A percentile compares a stretch with the other conserved stretches of the same genome.
Evolutionary conservation across 2,797 vertebrate species (phyloP).

Genomic region (Hydrolagus colliei): DNA sequence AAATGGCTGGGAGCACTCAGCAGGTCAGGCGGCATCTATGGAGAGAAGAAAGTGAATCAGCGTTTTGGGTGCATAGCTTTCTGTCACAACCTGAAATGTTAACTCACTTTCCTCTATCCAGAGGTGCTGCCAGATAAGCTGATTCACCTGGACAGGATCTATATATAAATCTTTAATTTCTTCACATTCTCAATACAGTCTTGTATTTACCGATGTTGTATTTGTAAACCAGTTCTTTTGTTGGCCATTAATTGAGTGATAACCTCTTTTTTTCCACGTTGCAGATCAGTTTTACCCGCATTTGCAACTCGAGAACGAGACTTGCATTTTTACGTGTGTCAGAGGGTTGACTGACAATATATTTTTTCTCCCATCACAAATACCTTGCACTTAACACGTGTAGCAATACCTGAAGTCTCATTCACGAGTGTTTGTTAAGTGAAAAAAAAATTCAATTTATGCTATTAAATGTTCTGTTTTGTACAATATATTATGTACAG

Average conservation of each 20-base stretch:
- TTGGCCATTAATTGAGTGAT: slow-evolving; percentile 51
- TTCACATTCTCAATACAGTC: background rate
- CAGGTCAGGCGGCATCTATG: too few relatives aligned
- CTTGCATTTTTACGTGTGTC: slow-evolving; percentile 67
- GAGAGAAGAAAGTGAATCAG: too few relatives aligned
- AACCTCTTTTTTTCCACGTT: slow-evolving; percentile 44
- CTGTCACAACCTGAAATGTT: too few relatives aligned
- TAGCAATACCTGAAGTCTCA: slow-evolving; percentile 74
- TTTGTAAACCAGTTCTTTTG: slow-evolving; percentile 33
- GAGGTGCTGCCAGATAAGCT: background rate
- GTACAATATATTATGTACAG: slow-evolving; percentile 91
- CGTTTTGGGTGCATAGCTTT: too few relatives aligned
- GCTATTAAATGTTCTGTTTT: slow-evolving; percentile 80
- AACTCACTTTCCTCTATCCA: too few relatives aligned
- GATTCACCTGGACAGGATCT: background rate
- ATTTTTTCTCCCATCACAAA: slow-evolving; percentile 68
- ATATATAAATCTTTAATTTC: background rate
- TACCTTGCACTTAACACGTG: slow-evolving; percentile 79
- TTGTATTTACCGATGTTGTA: background rate
- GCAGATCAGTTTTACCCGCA: slow-evolving; percentile 41
- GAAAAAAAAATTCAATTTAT: slow-evolving; percentile 59
- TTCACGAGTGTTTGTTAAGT: slow-evolving; percentile 78
- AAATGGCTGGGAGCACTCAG: too few relatives aligned
- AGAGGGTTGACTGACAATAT: slow-evolving; percentile 61
- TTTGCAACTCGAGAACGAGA: slow-evolving; percentile 45